A percentile compares a stretch with the other conserved stretches of the same genome.
Conservation (phyloP, 2,113 vertebrate species). For the Oncorhynchus tshawytscha region DNA sequence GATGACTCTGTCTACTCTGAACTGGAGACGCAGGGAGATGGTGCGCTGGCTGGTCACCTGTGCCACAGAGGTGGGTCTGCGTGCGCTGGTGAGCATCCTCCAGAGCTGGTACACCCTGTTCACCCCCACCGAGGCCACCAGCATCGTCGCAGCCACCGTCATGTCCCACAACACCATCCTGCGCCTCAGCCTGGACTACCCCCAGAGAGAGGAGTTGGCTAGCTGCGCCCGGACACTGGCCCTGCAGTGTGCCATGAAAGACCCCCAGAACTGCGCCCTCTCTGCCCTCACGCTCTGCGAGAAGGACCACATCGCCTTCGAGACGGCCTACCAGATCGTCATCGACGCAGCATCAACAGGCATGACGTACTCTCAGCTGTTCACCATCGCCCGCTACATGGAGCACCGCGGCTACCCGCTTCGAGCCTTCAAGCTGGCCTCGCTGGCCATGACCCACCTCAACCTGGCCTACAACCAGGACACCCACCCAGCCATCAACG, state of each 20-base stretch:
- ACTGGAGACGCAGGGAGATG: constrained; percentile 98
- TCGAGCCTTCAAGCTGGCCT: constrained; percentile 95
- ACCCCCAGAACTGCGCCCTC: constrained; percentile 96
- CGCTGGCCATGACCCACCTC: constrained; percentile 95
- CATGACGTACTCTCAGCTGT: constrained; percentile 97
- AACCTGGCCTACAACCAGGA: constrained; percentile 99
- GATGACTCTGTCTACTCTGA: constrained; percentile 97
- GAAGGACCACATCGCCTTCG: constrained; percentile 98
- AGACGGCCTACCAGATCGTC: constrained; percentile 97
- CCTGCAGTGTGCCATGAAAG: constrained; percentile 97
- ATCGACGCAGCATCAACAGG: constrained; percentile 92
- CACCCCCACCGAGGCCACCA: constrained; percentile 97
- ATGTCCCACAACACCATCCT: constrained; percentile 97
- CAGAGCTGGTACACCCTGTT: constrained; percentile 99
- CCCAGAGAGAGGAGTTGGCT: constrained; percentile 93
- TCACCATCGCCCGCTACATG: constrained; percentile 98
- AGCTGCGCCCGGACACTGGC: constrained; percentile 93
- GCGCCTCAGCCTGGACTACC: constrained; percentile 93
- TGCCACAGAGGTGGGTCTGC: constrained; percentile 96
- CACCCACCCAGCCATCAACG: constrained; percentile 96
- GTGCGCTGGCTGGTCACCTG: constrained; percentile 98
- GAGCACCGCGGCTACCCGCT: constrained; percentile 97
- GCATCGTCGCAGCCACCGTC: constrained; percentile 93
- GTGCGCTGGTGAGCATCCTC: constrained; percentile 93
- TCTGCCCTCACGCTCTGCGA: constrained; percentile 96